A percentile compares a stretch with the other conserved stretches of the same genome.
phyloP scores from a whole-genome alignment of 2,113 vertebrate species.

The Oryzias javanicus region DNA sequence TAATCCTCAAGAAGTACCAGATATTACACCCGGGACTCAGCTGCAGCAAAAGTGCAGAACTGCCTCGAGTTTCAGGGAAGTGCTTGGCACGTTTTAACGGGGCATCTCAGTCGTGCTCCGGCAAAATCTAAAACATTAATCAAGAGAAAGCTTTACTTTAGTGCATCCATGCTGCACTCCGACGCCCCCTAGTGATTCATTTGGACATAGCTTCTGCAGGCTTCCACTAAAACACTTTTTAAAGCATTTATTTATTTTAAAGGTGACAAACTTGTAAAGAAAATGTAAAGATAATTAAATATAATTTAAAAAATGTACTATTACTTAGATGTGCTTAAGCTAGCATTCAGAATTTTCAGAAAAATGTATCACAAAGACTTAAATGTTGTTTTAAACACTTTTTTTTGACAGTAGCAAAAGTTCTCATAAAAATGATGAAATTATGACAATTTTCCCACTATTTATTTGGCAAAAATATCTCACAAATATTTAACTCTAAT shows the following conservation, averaged over 20 bases:
- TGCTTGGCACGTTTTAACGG: background rate
- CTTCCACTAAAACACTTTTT: background rate
- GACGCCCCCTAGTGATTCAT: slow-evolving; percentile 71
- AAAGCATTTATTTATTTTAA: background rate
- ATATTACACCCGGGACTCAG: slow-evolving; percentile 24
- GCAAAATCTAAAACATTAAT: slow-evolving; percentile 3
- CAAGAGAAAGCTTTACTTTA: slow-evolving; percentile 19
- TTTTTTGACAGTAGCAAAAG: no score
- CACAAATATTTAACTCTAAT: no score
- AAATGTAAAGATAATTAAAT: no score
- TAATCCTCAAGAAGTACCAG: slow-evolving; percentile 50
- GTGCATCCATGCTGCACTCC: slow-evolving; percentile 29
- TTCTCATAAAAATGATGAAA: no score
- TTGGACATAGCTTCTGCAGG: slow-evolving; percentile 37
- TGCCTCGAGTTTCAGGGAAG: background rate
- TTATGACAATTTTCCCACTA: no score
- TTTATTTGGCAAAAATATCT: no score
- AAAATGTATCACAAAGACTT: no score
- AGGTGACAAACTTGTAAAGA: no score
- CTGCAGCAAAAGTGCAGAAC: background rate
- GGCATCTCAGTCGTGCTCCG: background rate
- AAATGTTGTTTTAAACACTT: no score
- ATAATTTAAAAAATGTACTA: no score
- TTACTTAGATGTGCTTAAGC: no score
- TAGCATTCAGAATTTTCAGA: no score